A percentile compares a stretch with the other conserved stretches of the same genome.
phyloP scores from a whole-genome alignment of 2,113 vertebrate species.

The Alosa alosa region DNA sequence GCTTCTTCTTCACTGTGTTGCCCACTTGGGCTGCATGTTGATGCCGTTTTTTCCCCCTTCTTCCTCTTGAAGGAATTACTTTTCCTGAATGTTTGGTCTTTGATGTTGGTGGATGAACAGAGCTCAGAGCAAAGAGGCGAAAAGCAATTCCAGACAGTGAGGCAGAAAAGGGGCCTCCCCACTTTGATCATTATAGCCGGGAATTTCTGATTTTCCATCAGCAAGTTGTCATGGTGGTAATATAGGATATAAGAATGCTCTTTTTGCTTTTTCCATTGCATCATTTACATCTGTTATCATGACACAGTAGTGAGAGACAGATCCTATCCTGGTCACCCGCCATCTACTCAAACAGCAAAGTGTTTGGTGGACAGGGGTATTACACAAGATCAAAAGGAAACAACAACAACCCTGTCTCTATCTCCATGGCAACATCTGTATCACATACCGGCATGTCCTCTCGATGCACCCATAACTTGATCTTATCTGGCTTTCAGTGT shows the following conservation, averaged over 20 bases:
- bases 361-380: background rate
- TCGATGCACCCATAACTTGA: background rate
- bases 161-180: conserved; percentile 19
- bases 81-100: conserved; percentile 37
- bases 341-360: background rate
- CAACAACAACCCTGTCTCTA: background rate
- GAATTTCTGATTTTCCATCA: conserved; percentile 29
- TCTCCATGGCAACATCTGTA: background rate
- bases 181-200: conserved; percentile 29
- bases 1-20: conserved; percentile 21
- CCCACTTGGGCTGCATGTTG: conserved; percentile 30
- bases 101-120: conserved; percentile 37
- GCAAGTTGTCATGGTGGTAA: conserved; percentile 17
- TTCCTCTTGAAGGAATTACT: conserved; percentile 32
- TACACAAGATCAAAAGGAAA: background rate
- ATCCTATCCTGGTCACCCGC: background rate
- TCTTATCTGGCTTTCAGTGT: background rate
- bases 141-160: conserved; percentile 43
- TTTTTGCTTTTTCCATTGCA: conserved; percentile 14
- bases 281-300: conserved; percentile 26
- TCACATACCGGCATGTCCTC: background rate
- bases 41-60: conserved; percentile 20
- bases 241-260: conserved; percentile 20
- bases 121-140: conserved; percentile 31
- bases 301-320: background rate